Conservation (phyloP, 2,888 invertebrate genomes). For the Nomada hirtipes region DNA sequence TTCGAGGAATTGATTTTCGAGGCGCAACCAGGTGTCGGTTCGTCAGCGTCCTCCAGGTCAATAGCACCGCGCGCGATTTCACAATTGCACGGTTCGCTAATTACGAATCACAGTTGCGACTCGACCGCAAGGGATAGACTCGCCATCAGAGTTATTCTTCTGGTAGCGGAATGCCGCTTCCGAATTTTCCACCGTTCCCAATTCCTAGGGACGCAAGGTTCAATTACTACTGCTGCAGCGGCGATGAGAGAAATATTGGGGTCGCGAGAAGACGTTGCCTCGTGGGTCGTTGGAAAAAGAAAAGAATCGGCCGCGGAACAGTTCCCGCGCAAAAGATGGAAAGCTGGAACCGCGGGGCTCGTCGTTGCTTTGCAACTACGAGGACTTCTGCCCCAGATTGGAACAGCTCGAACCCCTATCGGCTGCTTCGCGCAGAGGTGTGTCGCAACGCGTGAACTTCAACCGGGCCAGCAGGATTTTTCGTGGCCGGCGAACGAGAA, state of each 20-base stretch:
- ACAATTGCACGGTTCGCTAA: slow-evolving; percentile 81
- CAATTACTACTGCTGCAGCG: too few species aligned
- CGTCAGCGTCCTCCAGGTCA: slow-evolving; percentile 76
- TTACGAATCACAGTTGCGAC: slow-evolving; percentile 78
- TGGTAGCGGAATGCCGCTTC: background rate
- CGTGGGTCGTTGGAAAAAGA: background rate
- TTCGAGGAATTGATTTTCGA: slow-evolving; percentile 47
- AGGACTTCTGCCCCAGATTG: slow-evolving; percentile 67
- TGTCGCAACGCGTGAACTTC: slow-evolving; percentile 47
- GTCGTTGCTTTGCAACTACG: slow-evolving; percentile 47
- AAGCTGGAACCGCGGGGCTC: slow-evolving; percentile 52
- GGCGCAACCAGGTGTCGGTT: slow-evolving; percentile 53
- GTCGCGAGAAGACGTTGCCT: too few species aligned
- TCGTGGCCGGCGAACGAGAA: slow-evolving; percentile 35
- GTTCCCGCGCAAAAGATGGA: slow-evolving; percentile 58
- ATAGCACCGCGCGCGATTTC: slow-evolving; percentile 81
- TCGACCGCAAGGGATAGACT: slow-evolving; percentile 36
- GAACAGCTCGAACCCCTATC: slow-evolving; percentile 43
- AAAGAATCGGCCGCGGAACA: slow-evolving; percentile 36
- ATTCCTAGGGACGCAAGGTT: too few species aligned
- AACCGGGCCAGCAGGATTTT: slow-evolving; percentile 29
- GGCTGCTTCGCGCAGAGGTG: slow-evolving; percentile 10
- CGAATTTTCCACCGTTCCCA: too few species aligned
- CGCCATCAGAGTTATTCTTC: slow-evolving; percentile 2
- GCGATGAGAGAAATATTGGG: too few species aligned